These are phyloP conservation scores for Limonius californicus DNA, from an alignment of 1,140 invertebrate species.

Conservation along the genomic window DNA sequence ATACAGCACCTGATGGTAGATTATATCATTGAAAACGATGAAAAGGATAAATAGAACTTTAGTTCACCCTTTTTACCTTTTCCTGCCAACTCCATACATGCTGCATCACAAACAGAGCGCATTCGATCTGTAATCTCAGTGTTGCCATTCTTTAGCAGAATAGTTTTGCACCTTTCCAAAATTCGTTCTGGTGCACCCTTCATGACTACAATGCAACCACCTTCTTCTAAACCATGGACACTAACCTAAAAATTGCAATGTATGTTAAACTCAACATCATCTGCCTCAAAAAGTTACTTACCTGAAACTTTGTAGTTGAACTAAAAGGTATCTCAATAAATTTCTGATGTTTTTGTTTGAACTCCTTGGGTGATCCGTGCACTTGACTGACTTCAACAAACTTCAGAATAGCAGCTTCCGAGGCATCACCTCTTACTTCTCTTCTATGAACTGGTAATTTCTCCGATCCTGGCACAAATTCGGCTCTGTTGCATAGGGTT, in stretches of 20 bases:
- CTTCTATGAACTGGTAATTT: constrained; percentile 51
- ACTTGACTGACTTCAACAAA: constrained; percentile 69
- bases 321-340: constrained; percentile 82
- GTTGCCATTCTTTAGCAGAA: constrained; percentile 60
- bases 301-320: constrained; percentile 56
- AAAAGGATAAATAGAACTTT: no score
- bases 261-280: no score
- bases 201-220: constrained; percentile 63
- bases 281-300: no score
- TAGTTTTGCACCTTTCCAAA: constrained; percentile 54
- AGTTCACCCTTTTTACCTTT: no score
- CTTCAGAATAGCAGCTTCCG: constrained; percentile 75
- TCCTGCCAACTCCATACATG: constrained; percentile 77
- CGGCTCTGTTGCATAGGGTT: constrained; percentile 74
- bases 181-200: constrained; percentile 92
- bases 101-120: constrained; percentile 47
- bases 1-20: no score
- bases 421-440: constrained; percentile 74
- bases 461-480: constrained; percentile 67
- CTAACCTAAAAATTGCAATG: no score
- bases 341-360: constrained; percentile 63
- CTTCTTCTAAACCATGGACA: constrained; percentile 61
- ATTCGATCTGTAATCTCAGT: constrained; percentile 58
- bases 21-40: no score
- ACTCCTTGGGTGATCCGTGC: constrained; percentile 53